These are phyloP conservation scores for Leucoptera coffeella DNA, from an alignment of 2,888 invertebrate genomes.

Conservation along the genomic window DNA sequence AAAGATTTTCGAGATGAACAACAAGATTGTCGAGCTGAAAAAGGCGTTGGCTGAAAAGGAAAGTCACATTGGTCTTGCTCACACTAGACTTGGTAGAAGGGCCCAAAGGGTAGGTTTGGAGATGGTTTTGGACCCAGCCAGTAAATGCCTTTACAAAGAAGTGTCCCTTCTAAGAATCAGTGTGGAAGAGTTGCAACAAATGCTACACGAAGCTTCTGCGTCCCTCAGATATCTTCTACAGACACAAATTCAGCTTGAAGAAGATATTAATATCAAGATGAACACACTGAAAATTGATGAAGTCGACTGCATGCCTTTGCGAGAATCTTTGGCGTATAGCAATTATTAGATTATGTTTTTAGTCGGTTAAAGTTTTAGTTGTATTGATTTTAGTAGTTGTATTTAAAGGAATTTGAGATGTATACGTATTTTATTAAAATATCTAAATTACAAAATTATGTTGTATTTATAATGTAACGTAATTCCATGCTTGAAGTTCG, in stretches of 20 bases:
- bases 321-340: slow-evolving; percentile 59
- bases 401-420: background rate
- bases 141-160: slow-evolving; percentile 58
- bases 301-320: slow-evolving; percentile 68
- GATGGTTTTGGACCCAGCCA: slow-evolving; percentile 66
- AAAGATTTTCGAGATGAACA: slow-evolving; percentile 60
- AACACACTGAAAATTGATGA: slow-evolving; percentile 80
- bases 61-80: slow-evolving; percentile 65
- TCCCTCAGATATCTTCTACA: slow-evolving; percentile 67
- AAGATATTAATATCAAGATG: slow-evolving; percentile 74
- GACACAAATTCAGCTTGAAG: slow-evolving; percentile 71
- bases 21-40: slow-evolving; percentile 60
- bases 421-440: background rate
- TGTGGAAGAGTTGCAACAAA: slow-evolving; percentile 50
- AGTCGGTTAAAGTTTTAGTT: background rate
- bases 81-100: slow-evolving; percentile 67
- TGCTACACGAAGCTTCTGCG: slow-evolving; percentile 58
- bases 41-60: slow-evolving; percentile 68
- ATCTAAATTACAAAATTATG: background rate
- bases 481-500: background rate
- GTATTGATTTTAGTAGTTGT: background rate
- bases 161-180: slow-evolving; percentile 52
- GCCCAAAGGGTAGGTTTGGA: slow-evolving; percentile 67
- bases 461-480: background rate
- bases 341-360: slow-evolving; percentile 37